phyloP scores from a whole-genome alignment of 2,888 invertebrate species.

The Reticulitermes lucifugus region DNA sequence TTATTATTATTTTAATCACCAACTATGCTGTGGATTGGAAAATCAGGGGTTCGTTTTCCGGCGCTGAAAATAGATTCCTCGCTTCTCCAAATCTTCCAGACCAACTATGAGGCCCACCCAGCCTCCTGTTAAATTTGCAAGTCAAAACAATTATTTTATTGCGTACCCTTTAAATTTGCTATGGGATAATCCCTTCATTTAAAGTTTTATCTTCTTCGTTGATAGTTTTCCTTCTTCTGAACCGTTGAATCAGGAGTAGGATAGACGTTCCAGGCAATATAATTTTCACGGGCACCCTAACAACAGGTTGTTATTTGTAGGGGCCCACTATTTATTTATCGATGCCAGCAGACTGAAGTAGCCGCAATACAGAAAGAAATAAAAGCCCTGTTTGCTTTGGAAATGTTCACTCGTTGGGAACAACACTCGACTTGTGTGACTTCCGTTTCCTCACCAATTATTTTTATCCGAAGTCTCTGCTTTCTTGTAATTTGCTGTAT shows the following conservation, averaged over 20 bases:
- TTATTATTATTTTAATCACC: too few species aligned
- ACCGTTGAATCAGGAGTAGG: not conserved
- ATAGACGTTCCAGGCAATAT: not conserved
- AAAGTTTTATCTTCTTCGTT: not conserved
- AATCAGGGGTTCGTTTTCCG: too few species aligned
- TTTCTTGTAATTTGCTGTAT: not conserved
- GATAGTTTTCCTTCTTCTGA: not conserved
- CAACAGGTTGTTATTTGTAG: not conserved
- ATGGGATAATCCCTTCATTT: not conserved
- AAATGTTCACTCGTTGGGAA: not conserved
- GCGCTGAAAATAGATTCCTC: too few species aligned
- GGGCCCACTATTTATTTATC: constrained; percentile 12
- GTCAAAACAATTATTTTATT: too few species aligned
- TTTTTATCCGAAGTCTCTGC: not conserved
- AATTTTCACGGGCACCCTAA: not conserved
- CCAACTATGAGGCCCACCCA: too few species aligned
- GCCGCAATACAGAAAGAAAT: not conserved
- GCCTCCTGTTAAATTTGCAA: too few species aligned
- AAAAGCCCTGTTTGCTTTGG: constrained; percentile 3
- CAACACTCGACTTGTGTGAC: not conserved
- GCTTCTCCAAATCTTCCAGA: too few species aligned
- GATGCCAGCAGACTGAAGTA: not conserved
- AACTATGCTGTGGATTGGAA: too few species aligned
- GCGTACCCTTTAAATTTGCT: too few species aligned
- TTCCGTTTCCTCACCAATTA: not conserved